Base-by-base conservation (phyloP, 2,113 vertebrate species). In the Origma solitaria region DNA sequence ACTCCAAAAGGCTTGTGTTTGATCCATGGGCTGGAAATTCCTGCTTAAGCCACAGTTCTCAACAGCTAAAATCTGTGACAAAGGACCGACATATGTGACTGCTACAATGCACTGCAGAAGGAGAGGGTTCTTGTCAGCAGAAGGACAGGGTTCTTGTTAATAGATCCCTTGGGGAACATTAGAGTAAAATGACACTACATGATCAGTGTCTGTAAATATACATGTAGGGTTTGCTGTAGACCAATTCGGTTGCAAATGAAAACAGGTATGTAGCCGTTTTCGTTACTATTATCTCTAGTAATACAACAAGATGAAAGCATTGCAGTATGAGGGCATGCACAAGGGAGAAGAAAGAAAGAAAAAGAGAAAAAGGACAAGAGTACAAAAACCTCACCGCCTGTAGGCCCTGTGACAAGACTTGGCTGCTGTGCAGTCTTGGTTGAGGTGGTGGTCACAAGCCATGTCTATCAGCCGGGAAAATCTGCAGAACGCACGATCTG, bases 1-100 rank as follows among this genome's bases (percentile, higher is more conserved):
- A 56, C 11, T 16, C 31, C 1, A 1, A 56, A 28, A 0, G 4
- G 4, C 28, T 78, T 64, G 7, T 3, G 1, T 68, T 78, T 58
- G 15, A 61, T 28, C 31, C 60, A 6, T 3, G 21, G 11, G 20
- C 47, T 72, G 47, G 51, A 71, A 90, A 62, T 71, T 35, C 16
- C 15, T 83, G 33, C 23, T 80, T 83, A 30, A 66, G 10, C 11
- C n/a, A 18, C 17, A 57, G 28, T 35, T 62, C 64, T 87, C 33
- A 57, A 5, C 16, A 87, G 45, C 24, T 71, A 35, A 44, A 11
- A 58, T 30, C 42, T 49, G 16, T 64, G 47, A 84, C 31, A 49
- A 44, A 77, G 9, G 16, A 58, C 38, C 42, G 53, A 35, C 24
- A 33, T 66, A 66, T 24, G 13, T 38, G 19, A 49, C 10, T 47